These are phyloP conservation scores for Echeneis naucrates DNA, from an alignment of 2,797 vertebrate species.

Conservation along the genomic window DNA sequence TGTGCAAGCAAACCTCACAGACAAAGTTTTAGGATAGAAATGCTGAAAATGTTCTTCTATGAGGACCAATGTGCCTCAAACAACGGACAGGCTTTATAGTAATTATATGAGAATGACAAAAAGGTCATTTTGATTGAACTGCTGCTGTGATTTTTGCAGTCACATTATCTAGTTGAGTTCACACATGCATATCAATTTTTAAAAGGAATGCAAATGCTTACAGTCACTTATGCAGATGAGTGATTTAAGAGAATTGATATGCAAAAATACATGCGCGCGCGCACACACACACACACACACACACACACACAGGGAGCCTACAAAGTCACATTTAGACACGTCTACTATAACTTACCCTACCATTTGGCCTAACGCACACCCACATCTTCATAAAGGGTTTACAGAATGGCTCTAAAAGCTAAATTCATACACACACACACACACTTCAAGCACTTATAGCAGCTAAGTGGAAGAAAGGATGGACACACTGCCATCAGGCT, in stretches of 20 bases:
- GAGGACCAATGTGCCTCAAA: background rate
- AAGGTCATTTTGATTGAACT: background rate
- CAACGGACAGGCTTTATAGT: conserved; percentile 1
- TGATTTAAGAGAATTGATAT: conserved; percentile 49
- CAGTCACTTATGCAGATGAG: conserved; percentile 51
- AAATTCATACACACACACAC: conserved; percentile 21
- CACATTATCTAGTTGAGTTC: conserved; percentile 3
- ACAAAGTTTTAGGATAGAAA: background rate
- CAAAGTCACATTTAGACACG: conserved; percentile 53
- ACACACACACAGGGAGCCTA: conserved; percentile 33
- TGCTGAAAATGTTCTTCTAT: background rate
- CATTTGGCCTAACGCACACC: conserved; percentile 67
- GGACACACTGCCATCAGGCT: conserved; percentile 34
- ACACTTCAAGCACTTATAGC: conserved; percentile 33
- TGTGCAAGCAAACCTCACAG: background rate
- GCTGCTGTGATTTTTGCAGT: conserved; percentile 10
- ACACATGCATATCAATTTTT: conserved; percentile 12
- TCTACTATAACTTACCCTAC: conserved; percentile 55
- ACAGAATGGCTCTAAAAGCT: conserved; percentile 60
- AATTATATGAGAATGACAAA: conserved; percentile 10
- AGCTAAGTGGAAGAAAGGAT: conserved; percentile 33
- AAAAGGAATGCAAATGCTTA: conserved; percentile 34
- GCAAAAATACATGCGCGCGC: conserved; percentile 39
- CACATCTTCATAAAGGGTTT: conserved; percentile 54
- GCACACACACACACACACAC: conserved; percentile 26